phyloP scores from a whole-genome alignment of 2,797 vertebrate genomes.

The Natrix natrix region DNA sequence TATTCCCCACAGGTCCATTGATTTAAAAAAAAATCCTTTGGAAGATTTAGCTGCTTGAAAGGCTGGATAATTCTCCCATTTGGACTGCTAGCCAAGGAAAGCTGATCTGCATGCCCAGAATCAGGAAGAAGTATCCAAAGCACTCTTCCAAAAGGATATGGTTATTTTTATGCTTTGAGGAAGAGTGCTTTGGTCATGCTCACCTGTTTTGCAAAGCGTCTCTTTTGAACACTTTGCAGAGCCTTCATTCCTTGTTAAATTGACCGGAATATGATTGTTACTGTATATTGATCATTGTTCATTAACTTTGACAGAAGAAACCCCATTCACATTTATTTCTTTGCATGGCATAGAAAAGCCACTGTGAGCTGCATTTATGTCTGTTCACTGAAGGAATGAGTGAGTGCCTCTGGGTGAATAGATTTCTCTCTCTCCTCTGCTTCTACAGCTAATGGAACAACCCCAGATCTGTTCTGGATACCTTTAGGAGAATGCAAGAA shows the following conservation, averaged over 20 bases:
- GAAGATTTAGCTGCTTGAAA: not conserved
- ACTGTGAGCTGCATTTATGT: not conserved
- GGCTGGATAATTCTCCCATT: not conserved
- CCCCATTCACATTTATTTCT: not conserved
- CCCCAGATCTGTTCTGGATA: not conserved
- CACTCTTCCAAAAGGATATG: not conserved
- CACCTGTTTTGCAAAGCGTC: not conserved
- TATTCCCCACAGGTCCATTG: not conserved
- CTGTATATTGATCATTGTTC: not conserved
- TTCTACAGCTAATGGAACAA: not conserved
- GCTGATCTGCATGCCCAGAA: not conserved
- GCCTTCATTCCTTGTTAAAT: not conserved
- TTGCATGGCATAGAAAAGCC: not conserved
- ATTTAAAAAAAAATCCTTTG: not conserved
- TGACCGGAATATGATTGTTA: not conserved
- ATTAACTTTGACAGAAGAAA: not conserved
- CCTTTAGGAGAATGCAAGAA: not conserved
- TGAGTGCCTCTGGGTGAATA: not conserved
- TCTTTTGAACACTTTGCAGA: not conserved
- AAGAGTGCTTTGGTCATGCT: not conserved
- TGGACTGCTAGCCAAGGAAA: not conserved
- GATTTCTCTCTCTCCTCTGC: not conserved
- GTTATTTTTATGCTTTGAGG: not conserved
- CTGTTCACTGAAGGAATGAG: not conserved
- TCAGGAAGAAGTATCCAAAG: not conserved